phyloP scores from a whole-genome alignment of 2,888 invertebrate genomes.

The Phanerotoma sp. region DNA sequence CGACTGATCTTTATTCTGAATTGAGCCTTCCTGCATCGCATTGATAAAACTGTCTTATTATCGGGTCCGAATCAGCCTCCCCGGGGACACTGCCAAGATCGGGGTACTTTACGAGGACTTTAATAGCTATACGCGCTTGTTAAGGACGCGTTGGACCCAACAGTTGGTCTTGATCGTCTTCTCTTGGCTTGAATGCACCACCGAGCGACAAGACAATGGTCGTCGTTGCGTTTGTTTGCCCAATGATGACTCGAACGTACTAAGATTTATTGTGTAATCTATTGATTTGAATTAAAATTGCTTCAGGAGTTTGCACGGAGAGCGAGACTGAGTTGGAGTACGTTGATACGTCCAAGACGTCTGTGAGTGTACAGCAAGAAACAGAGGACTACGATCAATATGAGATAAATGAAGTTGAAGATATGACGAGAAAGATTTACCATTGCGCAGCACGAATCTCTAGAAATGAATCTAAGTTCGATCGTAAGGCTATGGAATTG shows the following conservation, averaged over 20 bases:
- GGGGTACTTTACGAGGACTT: constrained; percentile 35
- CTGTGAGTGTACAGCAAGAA: constrained; percentile 32
- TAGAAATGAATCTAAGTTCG: constrained; percentile 32
- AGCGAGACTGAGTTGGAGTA: constrained; percentile 38
- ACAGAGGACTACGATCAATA: constrained; percentile 38
- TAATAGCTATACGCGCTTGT: constrained; percentile 38
- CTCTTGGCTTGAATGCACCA: neutral
- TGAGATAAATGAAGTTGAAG: constrained; percentile 37
- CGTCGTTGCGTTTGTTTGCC: constrained; percentile 26
- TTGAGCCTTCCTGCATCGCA: constrained; percentile 7
- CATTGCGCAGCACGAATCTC: constrained; percentile 33
- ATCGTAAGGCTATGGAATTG: constrained; percentile 32
- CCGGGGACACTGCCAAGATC: constrained; percentile 15
- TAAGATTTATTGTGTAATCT: constrained; percentile 27
- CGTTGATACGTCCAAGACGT: constrained; percentile 36
- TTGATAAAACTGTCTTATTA: constrained; percentile 21
- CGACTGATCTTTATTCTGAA: constrained; percentile 8
- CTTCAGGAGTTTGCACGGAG: constrained; percentile 29
- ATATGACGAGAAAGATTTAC: constrained; percentile 35
- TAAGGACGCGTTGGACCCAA: constrained; percentile 35
- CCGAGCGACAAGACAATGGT: constrained; percentile 37
- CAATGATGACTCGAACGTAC: constrained; percentile 21
- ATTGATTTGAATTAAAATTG: constrained; percentile 15
- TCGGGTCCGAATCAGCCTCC: constrained; percentile 13
- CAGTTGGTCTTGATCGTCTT: constrained; percentile 28